Base-by-base conservation (phyloP, 2,888 invertebrate species). In the Epirrhoe alternata region DNA sequence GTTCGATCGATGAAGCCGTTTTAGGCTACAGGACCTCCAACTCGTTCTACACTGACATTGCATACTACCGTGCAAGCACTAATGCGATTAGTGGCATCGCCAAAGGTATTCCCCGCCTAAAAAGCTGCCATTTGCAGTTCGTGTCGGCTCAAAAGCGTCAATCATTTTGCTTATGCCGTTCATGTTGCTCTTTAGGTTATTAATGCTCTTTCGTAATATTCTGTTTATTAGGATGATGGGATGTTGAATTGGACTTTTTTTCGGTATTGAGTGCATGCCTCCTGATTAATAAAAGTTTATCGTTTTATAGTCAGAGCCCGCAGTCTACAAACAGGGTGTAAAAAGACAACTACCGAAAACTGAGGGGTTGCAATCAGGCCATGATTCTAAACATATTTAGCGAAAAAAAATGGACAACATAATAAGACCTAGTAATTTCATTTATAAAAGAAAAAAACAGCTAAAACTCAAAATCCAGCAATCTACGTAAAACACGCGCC, bases 41-140 rank as follows among this genome's bases (percentile, higher is more conserved):
- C 24, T 10, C n/a, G 30, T 50, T 55, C 30, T 3, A 38, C 50
- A 80, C 84, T 84, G 85, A 84, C 83, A 85, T 84, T 87, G 84
- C 86, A 86, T 85, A 83, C 81, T 79, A 81, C 78, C 80, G 79
- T 77, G 79, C 80, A 83, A 83, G 84, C 86, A 84, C 87, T 90
- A 90, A 90, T 89, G 89, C 88, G 84, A 88, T 91, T 89, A 91
- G 86, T 79, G 75, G 82, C 80, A 79, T 81, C 72, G 84, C 77
- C 84, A 85, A 85, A 86, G 85, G 88, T 86, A 88, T 85, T 84
- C 79, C 83, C 83, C 80, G 81, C 78, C 85, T 83, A 81, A 86
- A 87, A 87, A 84, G 83, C 86, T 78, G 75, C 82, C 83, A 85
- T 86, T 84, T 82, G 82, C 84, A 81, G 82, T 79, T 77, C 81